Percentiles rank a stretch among this genome's conserved stretches.
Conservation (phyloP, 1,140 invertebrate genomes). For the Aphaenogaster floridana region DNA sequence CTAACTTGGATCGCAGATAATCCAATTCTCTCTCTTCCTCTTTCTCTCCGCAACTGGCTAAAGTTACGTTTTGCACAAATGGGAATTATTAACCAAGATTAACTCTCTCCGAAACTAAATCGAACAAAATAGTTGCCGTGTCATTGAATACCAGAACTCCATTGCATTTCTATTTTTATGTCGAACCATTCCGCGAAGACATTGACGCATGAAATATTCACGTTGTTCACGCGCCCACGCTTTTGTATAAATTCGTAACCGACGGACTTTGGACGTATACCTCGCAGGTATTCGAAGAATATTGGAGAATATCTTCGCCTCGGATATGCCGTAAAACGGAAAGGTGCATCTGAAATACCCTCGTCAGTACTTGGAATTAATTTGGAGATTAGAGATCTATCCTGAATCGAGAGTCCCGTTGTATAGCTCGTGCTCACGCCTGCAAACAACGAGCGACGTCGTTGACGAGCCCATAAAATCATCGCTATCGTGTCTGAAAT, state of each 20-base stretch:
- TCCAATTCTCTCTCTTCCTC: neutral
- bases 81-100: slow-evolving; percentile 45
- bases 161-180: neutral
- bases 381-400: slow-evolving; percentile 29
- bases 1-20: neutral
- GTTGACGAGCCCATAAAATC: slow-evolving; percentile 52
- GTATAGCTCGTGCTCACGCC: neutral
- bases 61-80: slow-evolving; percentile 3
- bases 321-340: neutral
- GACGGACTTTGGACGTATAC: neutral
- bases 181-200: neutral
- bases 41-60: neutral
- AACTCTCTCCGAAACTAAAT: neutral
- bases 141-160: neutral
- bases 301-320: neutral
- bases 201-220: neutral
- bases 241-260: slow-evolving; percentile 12
- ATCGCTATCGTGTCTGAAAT: slow-evolving; percentile 46
- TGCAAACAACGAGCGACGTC: neutral
- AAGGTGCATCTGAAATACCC: neutral
- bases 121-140: neutral
- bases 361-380: neutral
- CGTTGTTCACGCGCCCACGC: neutral
- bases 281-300: neutral
- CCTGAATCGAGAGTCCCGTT: slow-evolving; percentile 29